A percentile compares a stretch with the other conserved stretches of the same genome.
Evolutionary conservation across 2,888 invertebrate genomes (phyloP).

Genomic region (Urechis unicinctus): DNA sequence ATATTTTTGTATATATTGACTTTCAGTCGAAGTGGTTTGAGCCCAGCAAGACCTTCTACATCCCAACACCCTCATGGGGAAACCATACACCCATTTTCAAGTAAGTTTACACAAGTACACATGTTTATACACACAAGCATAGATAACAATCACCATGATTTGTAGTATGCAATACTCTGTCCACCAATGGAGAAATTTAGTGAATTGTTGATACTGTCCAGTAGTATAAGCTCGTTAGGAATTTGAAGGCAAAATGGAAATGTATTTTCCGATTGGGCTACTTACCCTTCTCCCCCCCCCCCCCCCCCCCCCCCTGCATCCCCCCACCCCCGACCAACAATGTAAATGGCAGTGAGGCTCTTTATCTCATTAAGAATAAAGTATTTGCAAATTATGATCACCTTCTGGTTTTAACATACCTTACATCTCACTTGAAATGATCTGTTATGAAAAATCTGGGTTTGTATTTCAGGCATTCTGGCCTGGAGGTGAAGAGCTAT

Average conservation of each 20-base stretch:
- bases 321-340: neutral
- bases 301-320: neutral
- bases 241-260: too few species aligned
- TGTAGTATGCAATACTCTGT: neutral
- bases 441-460: too few species aligned
- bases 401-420: too few species aligned
- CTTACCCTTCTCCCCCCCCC: too few species aligned
- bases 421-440: too few species aligned
- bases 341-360: neutral
- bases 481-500: constrained; percentile 79
- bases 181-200: too few species aligned
- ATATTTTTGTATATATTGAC: constrained; percentile 1
- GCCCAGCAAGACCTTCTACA: constrained; percentile 71
- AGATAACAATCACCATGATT: neutral
- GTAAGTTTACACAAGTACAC: constrained; percentile 32
- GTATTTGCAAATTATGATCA: too few species aligned
- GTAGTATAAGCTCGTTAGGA: too few species aligned
- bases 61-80: constrained; percentile 95
- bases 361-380: neutral
- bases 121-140: constrained; percentile 1
- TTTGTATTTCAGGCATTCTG: constrained; percentile 61
- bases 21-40: constrained; percentile 46
- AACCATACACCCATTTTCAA: constrained; percentile 95
- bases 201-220: too few species aligned
- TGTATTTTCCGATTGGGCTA: too few species aligned